These are phyloP conservation scores for Therioaphis trifolii DNA, from an alignment of 2,888 invertebrate genomes.

Conservation along the genomic window DNA sequence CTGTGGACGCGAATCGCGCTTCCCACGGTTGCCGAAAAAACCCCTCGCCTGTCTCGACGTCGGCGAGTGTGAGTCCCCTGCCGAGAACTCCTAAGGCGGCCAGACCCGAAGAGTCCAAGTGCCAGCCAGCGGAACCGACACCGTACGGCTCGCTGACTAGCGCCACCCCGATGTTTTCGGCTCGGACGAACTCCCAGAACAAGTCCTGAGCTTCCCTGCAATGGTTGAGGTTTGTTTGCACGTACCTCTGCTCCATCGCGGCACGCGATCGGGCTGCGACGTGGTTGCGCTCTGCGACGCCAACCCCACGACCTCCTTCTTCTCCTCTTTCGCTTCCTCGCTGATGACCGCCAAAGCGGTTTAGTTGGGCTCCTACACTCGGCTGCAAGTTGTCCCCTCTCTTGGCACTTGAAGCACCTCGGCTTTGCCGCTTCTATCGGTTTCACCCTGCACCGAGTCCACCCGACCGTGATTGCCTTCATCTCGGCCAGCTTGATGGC, in stretches of 20 bases:
- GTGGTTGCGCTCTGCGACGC: not conserved
- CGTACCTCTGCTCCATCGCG: not conserved
- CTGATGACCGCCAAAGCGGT: no score
- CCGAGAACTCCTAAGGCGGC: not conserved
- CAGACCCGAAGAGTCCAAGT: not conserved
- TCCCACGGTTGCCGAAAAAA: not conserved
- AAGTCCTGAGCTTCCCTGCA: not conserved
- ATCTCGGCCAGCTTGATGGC: not conserved
- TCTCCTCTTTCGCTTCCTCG: no score
- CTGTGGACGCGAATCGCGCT: not conserved
- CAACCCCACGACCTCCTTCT: not conserved
- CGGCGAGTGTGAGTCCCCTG: not conserved
- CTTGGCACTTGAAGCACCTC: not conserved
- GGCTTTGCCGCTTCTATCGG: not conserved
- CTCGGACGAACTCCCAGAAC: no score
- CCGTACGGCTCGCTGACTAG: not conserved
- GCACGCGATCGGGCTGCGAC: not conserved
- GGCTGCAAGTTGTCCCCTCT: not conserved
- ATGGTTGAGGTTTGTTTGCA: not conserved
- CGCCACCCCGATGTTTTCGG: no score
- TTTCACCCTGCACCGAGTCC: not conserved
- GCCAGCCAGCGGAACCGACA: not conserved
- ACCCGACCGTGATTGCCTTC: not conserved
- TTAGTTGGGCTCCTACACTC: not conserved
- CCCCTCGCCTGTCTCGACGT: not conserved